Evolutionary conservation across 2,888 invertebrate species (phyloP), one percentile per base, ranked within the genome.

Genomic region (Drosophila melanosoma): DNA sequence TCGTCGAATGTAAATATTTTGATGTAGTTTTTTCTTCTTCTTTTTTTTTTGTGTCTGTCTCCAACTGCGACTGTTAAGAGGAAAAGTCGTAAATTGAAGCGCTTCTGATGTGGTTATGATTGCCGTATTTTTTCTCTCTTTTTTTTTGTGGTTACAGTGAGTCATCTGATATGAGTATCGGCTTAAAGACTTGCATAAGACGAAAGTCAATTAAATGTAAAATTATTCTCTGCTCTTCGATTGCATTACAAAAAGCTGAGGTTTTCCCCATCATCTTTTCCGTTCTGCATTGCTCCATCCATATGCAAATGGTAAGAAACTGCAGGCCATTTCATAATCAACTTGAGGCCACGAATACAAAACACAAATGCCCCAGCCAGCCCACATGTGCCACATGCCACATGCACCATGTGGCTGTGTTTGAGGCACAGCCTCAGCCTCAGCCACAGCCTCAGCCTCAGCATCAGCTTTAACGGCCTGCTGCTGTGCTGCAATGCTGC

Each of bases 1-100:
- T 81, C 66, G 67, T 51, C 42, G 54, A 69, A 77, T 68, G 80
- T 89, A 87, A 84, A 85, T 85, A 87, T 85, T 85, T 87, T 65
- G 82, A 76, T 64, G 54, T 69, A 36, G 54, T 35, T 51, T 53
- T 67, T 68, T 61, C 33, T 63, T 63, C 58, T 33, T 15, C 1
- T 65, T 60, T 63, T 61, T 36, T 63, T 63, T 61, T 36, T 20
- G 26, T 7, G 11, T 15, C 45, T 36, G 32, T 15, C 40, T 42
- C 48, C 45, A 33, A 45, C 52, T 70, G 49, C 17, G 64, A 36
- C 61, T 62, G 49, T 66, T 76, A 66, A 68, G 61, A 51, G 67
- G 57, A 74, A 78, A 67, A 79, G 82, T 74, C 89, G 74, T 89
- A 84, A 84, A 89, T 58, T 61, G 65, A 69, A 72, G 52, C 69